These are phyloP conservation scores for Musca vetustissima DNA, from an alignment of 1,140 invertebrate species.

Conservation along the genomic window DNA sequence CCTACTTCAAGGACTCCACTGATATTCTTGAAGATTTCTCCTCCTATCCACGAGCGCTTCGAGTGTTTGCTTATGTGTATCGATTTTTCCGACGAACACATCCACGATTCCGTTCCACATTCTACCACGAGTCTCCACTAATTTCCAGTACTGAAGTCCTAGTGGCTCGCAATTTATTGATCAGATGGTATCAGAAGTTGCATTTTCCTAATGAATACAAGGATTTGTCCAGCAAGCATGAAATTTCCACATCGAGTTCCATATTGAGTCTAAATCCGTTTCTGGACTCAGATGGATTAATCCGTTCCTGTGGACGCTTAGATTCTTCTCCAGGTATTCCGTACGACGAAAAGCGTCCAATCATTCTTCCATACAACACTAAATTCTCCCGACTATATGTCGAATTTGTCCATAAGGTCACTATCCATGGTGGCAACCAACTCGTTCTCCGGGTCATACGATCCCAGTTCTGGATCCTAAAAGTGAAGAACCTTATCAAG, in stretches of 20 bases:
- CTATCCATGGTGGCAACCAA: neutral
- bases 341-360: neutral
- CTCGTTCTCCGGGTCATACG: neutral
- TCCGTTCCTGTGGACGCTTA: neutral
- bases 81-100: neutral
- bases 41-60: too few species aligned
- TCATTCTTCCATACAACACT: neutral
- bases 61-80: too few species aligned
- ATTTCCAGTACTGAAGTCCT: neutral
- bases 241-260: neutral
- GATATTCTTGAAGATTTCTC: neutral
- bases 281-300: neutral
- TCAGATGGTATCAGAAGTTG: neutral
- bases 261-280: neutral
- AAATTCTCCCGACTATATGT: neutral
- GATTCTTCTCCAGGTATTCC: neutral
- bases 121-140: neutral
- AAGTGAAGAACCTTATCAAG: neutral
- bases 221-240: neutral
- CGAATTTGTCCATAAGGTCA: neutral
- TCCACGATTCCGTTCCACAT: neutral
- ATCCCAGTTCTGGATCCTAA: neutral
- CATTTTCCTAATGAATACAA: neutral
- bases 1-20: neutral
- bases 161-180: neutral